A percentile compares a stretch with the other conserved stretches of the same genome.
These are phyloP conservation scores for Marmota flaviventris DNA, from an alignment of 2,113 vertebrate genomes.

Conservation along the genomic window DNA sequence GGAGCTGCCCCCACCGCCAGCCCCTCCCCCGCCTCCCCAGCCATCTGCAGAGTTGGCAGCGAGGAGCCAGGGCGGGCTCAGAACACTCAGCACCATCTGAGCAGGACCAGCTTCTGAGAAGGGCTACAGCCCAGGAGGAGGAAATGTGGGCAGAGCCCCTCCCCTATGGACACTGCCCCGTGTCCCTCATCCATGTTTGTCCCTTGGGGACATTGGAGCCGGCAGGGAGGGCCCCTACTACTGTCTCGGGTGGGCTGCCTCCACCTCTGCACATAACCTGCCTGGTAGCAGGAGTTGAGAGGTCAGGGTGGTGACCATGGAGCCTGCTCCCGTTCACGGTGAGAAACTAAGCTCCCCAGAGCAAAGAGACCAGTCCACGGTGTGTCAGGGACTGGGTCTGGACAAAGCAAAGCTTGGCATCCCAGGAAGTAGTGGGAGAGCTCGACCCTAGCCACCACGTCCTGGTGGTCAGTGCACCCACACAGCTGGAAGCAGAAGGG, in stretches of 20 bases:
- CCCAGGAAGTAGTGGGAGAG: background rate
- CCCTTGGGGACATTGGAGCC: too few species aligned
- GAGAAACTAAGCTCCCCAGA: background rate
- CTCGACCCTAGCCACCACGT: fast-evolving
- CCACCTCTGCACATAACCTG: background rate
- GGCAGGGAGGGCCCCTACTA: background rate
- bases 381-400: too few species aligned
- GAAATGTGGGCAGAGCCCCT: background rate
- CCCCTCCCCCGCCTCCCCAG: slow-evolving; percentile 43
- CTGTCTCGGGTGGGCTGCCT: background rate
- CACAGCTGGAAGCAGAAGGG: background rate
- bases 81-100: slow-evolving; percentile 50
- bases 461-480: fast-evolving
- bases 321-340: background rate
- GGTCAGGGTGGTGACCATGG: background rate
- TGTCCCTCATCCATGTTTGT: fast-evolving
- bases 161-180: background rate
- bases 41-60: slow-evolving; percentile 68
- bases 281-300: background rate
- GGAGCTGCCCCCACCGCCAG: background rate
- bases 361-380: background rate
- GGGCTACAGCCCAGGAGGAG: background rate
- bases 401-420: background rate
- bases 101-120: slow-evolving; percentile 44
- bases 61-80: background rate